Evolutionary conservation across 1,140 invertebrate species (phyloP), one percentile per base, ranked within the genome.

Genomic region (Chrysomallon squamiferum): DNA sequence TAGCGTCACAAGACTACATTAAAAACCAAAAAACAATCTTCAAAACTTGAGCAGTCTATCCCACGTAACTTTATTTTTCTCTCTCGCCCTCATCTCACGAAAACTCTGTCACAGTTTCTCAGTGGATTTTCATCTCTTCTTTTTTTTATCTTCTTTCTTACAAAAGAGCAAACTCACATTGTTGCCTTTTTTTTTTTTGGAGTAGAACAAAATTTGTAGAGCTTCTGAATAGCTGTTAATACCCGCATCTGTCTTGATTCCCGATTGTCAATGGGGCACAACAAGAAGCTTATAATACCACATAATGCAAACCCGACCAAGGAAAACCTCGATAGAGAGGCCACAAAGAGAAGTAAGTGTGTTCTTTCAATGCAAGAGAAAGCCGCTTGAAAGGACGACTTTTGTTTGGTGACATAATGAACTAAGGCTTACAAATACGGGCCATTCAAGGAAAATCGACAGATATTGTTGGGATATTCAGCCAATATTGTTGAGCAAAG

Each of bases 221-320:
- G 43, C 50, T 33, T 29, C 33, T 68, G 60, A 68, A 68, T 68
- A 50, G 59, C 45, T 41, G 49, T 64, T 59, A 63, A 64, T 69
- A 61, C 22, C 33, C 43, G 52, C 59, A 30, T 64, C 22, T 32
- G 43, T 59, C 52, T 56, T 49, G 59, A 52, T 38, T 20, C 49
- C 35, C 50, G 32, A 15, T 56, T 57, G 25, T 59, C 62, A 66
- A 66, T 66, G 66, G 33, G 58, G 41, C 45, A 43, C 59, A 54
- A 66, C 68, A 70, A 70, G 68, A 33, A 30, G 52, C 32, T 50
- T 65, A 72, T 72, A 72, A 72, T 74, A 69, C 54, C 20, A 54
- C 66, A 77, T 71, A 74, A 74, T 71, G 66, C 59, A 49, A 57
- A 64, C 29, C 90, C 83, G 41, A 91, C 81, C 33, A 89, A 84